Conservation (phyloP, 2,888 invertebrate species). For the Protodeltote pygarga region DNA sequence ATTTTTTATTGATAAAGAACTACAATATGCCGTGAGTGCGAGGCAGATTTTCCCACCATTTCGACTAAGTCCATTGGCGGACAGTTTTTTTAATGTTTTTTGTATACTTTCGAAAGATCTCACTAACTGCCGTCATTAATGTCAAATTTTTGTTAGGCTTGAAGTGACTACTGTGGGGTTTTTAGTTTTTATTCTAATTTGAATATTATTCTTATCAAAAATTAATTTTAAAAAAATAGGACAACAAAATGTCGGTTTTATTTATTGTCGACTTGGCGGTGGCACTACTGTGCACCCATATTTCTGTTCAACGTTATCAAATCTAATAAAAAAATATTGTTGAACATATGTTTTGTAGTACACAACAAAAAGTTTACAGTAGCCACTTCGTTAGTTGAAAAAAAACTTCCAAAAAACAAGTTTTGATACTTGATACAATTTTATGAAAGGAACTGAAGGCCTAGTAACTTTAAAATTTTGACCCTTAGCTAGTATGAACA, state of each 20-base stretch:
- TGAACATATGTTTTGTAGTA: not conserved
- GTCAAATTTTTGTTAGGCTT: slow-evolving; percentile 56
- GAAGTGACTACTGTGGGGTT: slow-evolving; percentile 53
- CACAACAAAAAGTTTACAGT: slow-evolving; percentile 38
- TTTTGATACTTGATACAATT: slow-evolving; percentile 50
- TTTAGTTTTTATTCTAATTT: slow-evolving; percentile 15
- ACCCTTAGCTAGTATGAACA: slow-evolving; percentile 31
- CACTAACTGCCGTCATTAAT: slow-evolving; percentile 72
- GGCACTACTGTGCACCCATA: too few species aligned
- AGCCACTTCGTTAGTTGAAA: slow-evolving; percentile 46
- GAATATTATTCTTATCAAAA: slow-evolving; percentile 4
- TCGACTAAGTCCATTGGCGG: slow-evolving; percentile 73
- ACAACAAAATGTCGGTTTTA: not conserved
- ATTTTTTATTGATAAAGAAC: slow-evolving; percentile 71
- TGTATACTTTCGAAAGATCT: slow-evolving; percentile 79
- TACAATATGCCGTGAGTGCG: slow-evolving; percentile 74
- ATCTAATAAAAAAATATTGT: not conserved
- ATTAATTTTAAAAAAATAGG: not conserved
- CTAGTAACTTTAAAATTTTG: slow-evolving; percentile 39
- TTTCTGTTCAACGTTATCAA: not conserved
- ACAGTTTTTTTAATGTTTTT: slow-evolving; percentile 65
- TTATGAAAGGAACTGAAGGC: slow-evolving; percentile 43
- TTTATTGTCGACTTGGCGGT: too few species aligned
- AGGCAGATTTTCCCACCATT: slow-evolving; percentile 83
- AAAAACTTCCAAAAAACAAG: slow-evolving; percentile 52